phyloP scores from a whole-genome alignment of 37 sponge, comb jelly and placozoan species.

The Aplysina aerophoba region DNA sequence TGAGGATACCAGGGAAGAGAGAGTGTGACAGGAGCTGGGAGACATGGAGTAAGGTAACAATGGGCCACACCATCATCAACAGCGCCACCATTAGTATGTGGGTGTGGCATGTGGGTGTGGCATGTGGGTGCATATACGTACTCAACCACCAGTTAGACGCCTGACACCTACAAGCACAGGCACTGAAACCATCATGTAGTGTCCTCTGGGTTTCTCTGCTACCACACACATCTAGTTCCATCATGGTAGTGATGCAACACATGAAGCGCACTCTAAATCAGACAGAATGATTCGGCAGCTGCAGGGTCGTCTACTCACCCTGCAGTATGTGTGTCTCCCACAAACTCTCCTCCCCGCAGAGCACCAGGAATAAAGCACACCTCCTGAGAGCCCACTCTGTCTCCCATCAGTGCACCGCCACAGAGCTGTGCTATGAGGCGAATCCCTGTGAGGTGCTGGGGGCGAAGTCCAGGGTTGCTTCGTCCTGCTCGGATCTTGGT shows the following conservation, averaged over 20 bases:
- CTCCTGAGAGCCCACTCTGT: slow-evolving; percentile 45
- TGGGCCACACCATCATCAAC: no score
- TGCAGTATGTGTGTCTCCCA: slow-evolving; percentile 83
- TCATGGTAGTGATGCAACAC: no score
- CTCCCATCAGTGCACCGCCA: slow-evolving; percentile 71
- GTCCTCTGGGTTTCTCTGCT: no score
- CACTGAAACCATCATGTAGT: no score
- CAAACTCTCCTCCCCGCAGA: slow-evolving; percentile 57
- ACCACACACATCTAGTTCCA: no score
- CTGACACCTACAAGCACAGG: no score
- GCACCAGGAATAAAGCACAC: slow-evolving; percentile 68
- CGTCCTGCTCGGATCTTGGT: slow-evolving; percentile 80
- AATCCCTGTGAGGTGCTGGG: slow-evolving; percentile 90
- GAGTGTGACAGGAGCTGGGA: not conserved
- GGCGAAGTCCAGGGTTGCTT: slow-evolving; percentile 88
- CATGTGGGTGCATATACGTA: no score
- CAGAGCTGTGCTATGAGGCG: slow-evolving; percentile 67
- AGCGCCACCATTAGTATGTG: no score
- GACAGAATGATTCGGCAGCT: not conserved
- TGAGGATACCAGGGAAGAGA: not conserved
- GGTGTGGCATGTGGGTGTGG: no score
- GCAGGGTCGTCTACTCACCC: slow-evolving; percentile 52
- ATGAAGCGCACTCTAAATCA: not conserved
- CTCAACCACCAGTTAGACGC: no score
- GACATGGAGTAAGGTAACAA: no score